phyloP scores from a whole-genome alignment of 2,797 vertebrate genomes.

The Schizothorax lantsangensis region DNA sequence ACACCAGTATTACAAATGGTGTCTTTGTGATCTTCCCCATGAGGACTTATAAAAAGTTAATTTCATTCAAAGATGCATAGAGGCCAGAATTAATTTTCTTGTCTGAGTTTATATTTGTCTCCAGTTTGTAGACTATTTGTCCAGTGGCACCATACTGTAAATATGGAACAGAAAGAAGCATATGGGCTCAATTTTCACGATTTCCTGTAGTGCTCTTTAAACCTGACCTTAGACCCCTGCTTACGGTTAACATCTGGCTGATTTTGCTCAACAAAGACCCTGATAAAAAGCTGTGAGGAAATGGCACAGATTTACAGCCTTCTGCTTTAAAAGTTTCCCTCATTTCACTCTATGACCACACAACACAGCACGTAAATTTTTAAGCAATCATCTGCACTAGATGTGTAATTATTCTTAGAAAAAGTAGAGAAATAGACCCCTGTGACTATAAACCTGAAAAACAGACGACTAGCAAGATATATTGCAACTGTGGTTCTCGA shows the following conservation, averaged over 20 bases:
- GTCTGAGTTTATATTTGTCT: background rate
- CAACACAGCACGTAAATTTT: background rate
- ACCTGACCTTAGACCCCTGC: conserved; percentile 21
- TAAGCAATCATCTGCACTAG: conserved; percentile 13
- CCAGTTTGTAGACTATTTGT: conserved; percentile 10
- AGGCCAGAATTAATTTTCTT: background rate
- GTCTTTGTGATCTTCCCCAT: background rate
- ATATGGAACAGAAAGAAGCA: conserved; percentile 29
- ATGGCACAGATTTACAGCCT: conserved; percentile 20
- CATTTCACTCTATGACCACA: conserved; percentile 25
- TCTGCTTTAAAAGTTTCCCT: conserved; percentile 4
- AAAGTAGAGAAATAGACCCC: conserved; percentile 16
- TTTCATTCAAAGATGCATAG: conserved; percentile 6
- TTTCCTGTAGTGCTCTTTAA: conserved; percentile 17
- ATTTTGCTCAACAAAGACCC: conserved; percentile 13
- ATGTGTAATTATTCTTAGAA: conserved; percentile 21
- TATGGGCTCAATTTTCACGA: conserved; percentile 18
- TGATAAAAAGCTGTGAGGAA: conserved; percentile 31
- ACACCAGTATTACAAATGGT: background rate
- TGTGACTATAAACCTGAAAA: conserved; percentile 16
- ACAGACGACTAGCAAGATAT: conserved; percentile 1
- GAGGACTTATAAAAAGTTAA: conserved; percentile 10
- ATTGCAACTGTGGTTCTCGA: background rate
- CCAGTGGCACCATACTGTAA: conserved; percentile 16
- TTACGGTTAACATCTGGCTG: background rate